Conservation (phyloP, 1,140 invertebrate genomes). For the Bursaphelenchus mucronatus region DNA sequence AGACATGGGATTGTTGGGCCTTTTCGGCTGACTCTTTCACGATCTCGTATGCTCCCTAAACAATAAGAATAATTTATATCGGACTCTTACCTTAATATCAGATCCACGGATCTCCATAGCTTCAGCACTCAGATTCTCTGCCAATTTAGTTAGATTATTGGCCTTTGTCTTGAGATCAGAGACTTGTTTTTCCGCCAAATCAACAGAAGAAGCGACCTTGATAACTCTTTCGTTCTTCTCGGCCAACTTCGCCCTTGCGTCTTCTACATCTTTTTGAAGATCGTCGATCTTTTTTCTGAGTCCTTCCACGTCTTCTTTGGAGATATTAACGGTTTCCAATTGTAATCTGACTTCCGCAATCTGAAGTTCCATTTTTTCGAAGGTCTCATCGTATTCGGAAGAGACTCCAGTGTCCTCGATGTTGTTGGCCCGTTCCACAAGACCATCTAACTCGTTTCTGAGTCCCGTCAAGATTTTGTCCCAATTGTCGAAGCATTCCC, state of each 20-base stretch:
- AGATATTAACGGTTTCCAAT: slow-evolving; percentile 53
- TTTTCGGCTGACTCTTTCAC: slow-evolving; percentile 46
- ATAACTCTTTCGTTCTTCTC: slow-evolving; percentile 46
- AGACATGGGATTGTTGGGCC: slow-evolving; percentile 36
- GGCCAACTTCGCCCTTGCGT: slow-evolving; percentile 36
- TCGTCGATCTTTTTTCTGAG: slow-evolving; percentile 29
- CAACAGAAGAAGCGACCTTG: slow-evolving; percentile 39
- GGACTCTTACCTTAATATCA: slow-evolving; percentile 47
- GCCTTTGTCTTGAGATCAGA: slow-evolving; percentile 41
- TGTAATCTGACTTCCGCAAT: slow-evolving; percentile 43
- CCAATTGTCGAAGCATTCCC: slow-evolving; percentile 99
- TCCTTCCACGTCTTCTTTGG: slow-evolving; percentile 38
- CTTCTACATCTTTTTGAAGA: slow-evolving; percentile 40
- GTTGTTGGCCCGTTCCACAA: slow-evolving; percentile 55
- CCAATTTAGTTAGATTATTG: slow-evolving; percentile 32
- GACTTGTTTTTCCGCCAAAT: slow-evolving; percentile 44
- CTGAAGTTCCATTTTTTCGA: slow-evolving; percentile 53
- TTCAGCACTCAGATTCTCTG: slow-evolving; percentile 47
- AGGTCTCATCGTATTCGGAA: slow-evolving; percentile 57
- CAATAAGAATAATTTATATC: neutral
- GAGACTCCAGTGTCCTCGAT: slow-evolving; percentile 61
- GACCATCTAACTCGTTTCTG: slow-evolving; percentile 41
- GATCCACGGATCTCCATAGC: slow-evolving; percentile 50
- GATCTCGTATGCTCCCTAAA: slow-evolving; percentile 57
- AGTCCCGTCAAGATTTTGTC: slow-evolving; percentile 77